A percentile compares a stretch with the other conserved stretches of the same genome.
phyloP scores from a whole-genome alignment of 2,113 vertebrate species.

The Tyto alba region DNA sequence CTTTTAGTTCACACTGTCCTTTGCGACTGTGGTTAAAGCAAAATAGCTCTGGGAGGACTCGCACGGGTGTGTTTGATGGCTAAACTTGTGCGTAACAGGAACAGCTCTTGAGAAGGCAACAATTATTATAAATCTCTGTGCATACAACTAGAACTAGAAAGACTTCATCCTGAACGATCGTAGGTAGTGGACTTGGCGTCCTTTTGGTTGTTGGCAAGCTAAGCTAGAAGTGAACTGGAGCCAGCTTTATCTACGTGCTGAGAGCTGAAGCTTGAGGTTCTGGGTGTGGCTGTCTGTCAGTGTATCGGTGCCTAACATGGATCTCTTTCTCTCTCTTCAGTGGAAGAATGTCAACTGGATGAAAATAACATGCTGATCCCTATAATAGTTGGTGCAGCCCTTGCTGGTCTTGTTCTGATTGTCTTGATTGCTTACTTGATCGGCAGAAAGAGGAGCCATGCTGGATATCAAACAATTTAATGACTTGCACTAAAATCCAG shows the following conservation, averaged over 20 bases:
- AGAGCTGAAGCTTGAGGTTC: not conserved
- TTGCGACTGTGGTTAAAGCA: not conserved
- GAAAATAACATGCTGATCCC: constrained; percentile 94
- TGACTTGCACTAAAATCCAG: constrained; percentile 62
- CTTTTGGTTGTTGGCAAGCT: not conserved
- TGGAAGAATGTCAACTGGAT: constrained; percentile 89
- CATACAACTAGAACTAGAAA: not conserved
- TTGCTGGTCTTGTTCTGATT: constrained; percentile 91
- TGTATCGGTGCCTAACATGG: not conserved
- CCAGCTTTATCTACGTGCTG: not conserved
- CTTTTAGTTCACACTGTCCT: not conserved
- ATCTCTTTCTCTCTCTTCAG: constrained; percentile 63
- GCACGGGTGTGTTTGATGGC: not conserved
- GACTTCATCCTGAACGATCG: not conserved
- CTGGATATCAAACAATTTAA: constrained; percentile 98
- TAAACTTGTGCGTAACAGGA: not conserved
- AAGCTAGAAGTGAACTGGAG: not conserved
- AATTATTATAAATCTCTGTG: not conserved
- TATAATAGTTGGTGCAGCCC: constrained; percentile 91
- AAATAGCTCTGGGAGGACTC: accelerated
- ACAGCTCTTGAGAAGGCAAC: not conserved
- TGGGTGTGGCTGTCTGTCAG: not conserved
- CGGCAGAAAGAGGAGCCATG: constrained; percentile 94
- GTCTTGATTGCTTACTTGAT: constrained; percentile 96
- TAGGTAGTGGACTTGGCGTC: not conserved